Percentiles rank a stretch among this genome's conserved stretches.
Evolutionary conservation across 2,797 vertebrate genomes (phyloP).

Genomic region (Buceros bicornis): DNA sequence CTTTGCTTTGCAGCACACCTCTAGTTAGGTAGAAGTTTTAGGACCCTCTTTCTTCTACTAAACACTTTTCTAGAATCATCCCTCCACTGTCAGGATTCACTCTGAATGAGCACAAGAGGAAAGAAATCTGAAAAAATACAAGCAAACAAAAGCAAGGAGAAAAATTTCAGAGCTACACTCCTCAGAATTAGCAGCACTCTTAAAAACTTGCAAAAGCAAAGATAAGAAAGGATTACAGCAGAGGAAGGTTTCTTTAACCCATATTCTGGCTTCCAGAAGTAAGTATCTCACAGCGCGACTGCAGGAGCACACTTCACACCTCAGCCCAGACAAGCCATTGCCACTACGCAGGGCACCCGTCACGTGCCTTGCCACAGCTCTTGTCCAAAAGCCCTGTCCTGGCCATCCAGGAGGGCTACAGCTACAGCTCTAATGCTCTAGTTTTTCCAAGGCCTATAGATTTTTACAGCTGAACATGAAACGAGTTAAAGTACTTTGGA

Average conservation of each 20-base stretch:
- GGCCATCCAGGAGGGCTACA: neutral
- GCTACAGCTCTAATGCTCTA: neutral
- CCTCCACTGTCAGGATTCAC: neutral
- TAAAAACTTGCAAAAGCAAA: conserved; percentile 21
- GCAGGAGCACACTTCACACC: neutral
- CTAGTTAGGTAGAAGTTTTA: neutral
- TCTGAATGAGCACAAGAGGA: neutral
- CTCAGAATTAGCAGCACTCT: neutral
- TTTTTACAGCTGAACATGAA: conserved; percentile 23
- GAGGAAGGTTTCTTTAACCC: conserved; percentile 1
- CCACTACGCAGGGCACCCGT: neutral
- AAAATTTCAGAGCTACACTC: neutral
- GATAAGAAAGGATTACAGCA: neutral
- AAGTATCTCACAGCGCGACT: neutral
- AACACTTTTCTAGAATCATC: neutral
- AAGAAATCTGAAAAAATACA: neutral
- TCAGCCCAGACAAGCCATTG: neutral
- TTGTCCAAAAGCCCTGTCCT: neutral
- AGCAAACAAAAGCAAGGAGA: neutral
- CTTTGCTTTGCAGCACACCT: neutral
- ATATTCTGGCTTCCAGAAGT: neutral
- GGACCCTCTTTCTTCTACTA: neutral
- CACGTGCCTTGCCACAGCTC: neutral
- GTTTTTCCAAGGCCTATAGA: neutral
- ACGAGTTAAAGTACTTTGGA: conserved; percentile 22